Evolutionary conservation across 35 echinoderm and acorn worm species (phyloP), one percentile per base, ranked within the genome.

Genomic region (Strongylocentrotus purpuratus): DNA sequence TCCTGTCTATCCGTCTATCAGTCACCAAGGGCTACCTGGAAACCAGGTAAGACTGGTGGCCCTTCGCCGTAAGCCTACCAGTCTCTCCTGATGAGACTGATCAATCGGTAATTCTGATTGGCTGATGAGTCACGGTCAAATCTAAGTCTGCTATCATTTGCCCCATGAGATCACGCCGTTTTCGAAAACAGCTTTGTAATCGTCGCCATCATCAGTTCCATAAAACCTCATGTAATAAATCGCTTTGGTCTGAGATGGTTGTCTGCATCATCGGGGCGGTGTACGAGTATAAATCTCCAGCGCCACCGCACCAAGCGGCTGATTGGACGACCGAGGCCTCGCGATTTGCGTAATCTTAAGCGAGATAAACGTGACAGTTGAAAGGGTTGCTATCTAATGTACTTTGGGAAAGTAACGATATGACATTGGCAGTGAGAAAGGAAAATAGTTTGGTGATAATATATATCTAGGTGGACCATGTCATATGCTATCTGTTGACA

Each of bases 51-150:
- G 87, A 89, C 87, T 89, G 87, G 65, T 78, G 22, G 65, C 65
- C 65, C 28, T 22, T 78, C 65, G 20, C n/a, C 65, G 2, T 78
- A 78, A 13, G 20, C 65, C 28, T 18, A 78, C 65, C 65, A 41
- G 65, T 18, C 65, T n/a, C 20, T 78, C 65, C 65, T 78, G 65
- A 89, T 45, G 18, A 89, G 33, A 89, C 33, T 17, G 20, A 89
- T 45, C n/a, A 93, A 93, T 93, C 91, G 48, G 15, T 93, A 58
- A 93, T 93, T 47, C 91, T 93, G 33, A 93, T 93, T 93, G 46
- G 91, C n/a, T 47, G 91, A 93, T 93, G 91, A 93, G 46, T 93
- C 91, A 93, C 91, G 91, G 48, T 46, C 91, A 58, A 47, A 93
- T 93, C 46, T n/a, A 93, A 93, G 48, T 89, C 87, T 46, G 7